Evolutionary conservation across 2,797 vertebrate genomes (phyloP).

Genomic region (Thamnophis elegans): DNA sequence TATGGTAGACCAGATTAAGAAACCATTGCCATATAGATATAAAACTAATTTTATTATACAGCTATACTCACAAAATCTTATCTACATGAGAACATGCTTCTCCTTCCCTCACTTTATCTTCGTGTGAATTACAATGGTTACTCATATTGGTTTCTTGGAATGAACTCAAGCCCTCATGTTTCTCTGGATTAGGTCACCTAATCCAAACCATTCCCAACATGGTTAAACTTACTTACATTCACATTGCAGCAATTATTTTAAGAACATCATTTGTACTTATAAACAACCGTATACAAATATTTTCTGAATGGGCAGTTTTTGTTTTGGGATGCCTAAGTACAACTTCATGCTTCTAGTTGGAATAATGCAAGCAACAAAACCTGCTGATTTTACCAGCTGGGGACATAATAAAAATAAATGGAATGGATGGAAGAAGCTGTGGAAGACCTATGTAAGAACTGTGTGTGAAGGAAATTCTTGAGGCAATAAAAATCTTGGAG

Average conservation of each 20-base stretch:
- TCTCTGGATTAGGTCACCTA: background rate
- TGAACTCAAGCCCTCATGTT: background rate
- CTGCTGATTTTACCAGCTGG: background rate
- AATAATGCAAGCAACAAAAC: background rate
- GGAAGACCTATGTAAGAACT: background rate
- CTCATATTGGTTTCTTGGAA: background rate
- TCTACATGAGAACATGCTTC: background rate
- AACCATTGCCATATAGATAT: background rate
- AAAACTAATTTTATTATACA: background rate
- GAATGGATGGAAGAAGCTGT: background rate
- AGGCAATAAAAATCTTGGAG: background rate
- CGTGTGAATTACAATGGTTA: background rate
- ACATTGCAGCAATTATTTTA: background rate
- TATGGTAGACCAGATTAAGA: background rate
- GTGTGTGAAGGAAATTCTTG: background rate
- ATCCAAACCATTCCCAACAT: background rate
- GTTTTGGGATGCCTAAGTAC: background rate
- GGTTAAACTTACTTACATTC: background rate
- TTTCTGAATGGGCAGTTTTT: background rate
- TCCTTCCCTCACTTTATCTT: background rate
- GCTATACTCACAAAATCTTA: background rate
- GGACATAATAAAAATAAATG: background rate
- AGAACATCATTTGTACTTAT: background rate
- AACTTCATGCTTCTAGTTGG: background rate
- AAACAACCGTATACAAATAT: background rate